These are phyloP conservation scores for Trichosurus vulpecula DNA, from an alignment of 2,797 vertebrate genomes.

Conservation along the genomic window DNA sequence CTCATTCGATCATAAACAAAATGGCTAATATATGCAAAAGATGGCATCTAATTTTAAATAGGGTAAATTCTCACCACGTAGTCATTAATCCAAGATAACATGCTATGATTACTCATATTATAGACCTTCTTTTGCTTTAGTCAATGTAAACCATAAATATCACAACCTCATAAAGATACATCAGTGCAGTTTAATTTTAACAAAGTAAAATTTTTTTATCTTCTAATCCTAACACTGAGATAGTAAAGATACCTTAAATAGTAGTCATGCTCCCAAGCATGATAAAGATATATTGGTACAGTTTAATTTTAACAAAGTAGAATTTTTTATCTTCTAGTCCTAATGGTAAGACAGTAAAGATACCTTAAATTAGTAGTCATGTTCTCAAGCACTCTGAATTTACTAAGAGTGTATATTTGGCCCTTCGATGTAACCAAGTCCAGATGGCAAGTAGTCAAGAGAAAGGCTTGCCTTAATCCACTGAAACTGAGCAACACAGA, in stretches of 20 bases:
- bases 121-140: neutral
- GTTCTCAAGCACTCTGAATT: constrained; percentile 42
- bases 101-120: constrained; percentile 19
- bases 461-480: constrained; percentile 4
- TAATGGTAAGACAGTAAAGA: constrained; percentile 33
- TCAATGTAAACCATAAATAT: neutral
- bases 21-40: constrained; percentile 35
- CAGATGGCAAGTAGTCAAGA: neutral
- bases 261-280: constrained; percentile 44
- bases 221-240: neutral
- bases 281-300: neutral
- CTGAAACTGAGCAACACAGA: neutral
- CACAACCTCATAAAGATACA: neutral
- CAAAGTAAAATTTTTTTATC: constrained; percentile 38
- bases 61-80: neutral
- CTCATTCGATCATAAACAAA: constrained; percentile 29
- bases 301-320: constrained; percentile 17
- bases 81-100: neutral
- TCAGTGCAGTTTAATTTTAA: neutral
- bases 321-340: constrained; percentile 37
- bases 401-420: neutral
- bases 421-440: neutral
- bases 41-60: neutral
- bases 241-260: constrained; percentile 59
- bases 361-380: constrained; percentile 45